Conservation (phyloP, 2,888 invertebrate species). For the Dasypogon diadema region DNA sequence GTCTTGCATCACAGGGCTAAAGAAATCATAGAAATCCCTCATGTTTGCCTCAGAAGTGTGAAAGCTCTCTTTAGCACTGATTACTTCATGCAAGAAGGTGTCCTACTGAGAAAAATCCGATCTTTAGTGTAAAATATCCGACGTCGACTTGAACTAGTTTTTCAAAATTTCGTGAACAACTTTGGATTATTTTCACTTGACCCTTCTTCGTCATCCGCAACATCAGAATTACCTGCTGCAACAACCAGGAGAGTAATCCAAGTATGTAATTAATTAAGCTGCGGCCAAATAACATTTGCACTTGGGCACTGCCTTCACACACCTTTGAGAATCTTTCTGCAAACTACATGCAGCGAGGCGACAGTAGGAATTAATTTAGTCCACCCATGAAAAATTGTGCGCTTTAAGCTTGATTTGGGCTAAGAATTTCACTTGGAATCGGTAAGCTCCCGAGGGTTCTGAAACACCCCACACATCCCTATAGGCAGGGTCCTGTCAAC, state of each 20-base stretch:
- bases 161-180: too few relatives aligned
- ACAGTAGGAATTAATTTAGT: slow-evolving; percentile 7
- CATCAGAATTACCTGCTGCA: too few relatives aligned
- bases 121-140: too few relatives aligned
- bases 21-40: too few relatives aligned
- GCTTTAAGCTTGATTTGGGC: neutral
- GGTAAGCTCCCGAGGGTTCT: neutral
- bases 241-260: slow-evolving; percentile 15
- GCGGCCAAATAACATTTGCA: slow-evolving; percentile 11
- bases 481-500: neutral
- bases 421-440: neutral
- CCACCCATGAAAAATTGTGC: neutral
- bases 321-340: slow-evolving; percentile 7
- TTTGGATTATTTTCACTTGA: too few relatives aligned
- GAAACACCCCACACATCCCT: neutral
- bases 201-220: too few relatives aligned
- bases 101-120: too few relatives aligned
- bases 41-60: too few relatives aligned
- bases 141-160: too few relatives aligned
- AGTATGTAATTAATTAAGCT: slow-evolving; percentile 35
- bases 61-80: too few relatives aligned
- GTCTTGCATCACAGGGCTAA: too few relatives aligned
- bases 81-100: too few relatives aligned
- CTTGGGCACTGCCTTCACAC: neutral
- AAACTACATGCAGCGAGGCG: neutral